Base-by-base conservation (phyloP, 1,140 invertebrate species). In the Matsumurasca onukii region DNA sequence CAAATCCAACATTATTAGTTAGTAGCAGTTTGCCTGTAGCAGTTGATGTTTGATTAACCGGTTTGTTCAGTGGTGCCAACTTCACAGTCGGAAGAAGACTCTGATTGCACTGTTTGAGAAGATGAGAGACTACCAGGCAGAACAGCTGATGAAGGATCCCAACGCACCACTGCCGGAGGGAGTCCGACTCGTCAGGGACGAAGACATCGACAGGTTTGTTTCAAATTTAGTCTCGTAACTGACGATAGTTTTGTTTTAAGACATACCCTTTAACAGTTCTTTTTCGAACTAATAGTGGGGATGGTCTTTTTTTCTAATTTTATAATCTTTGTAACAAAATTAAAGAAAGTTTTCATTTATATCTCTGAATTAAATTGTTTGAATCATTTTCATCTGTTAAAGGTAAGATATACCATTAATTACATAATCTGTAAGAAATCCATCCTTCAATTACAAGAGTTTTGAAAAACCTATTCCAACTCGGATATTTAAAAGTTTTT, bases 61-160 rank as follows among this genome's bases (percentile, higher is more conserved):
- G 63, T 71, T 67, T 77, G n/a, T 74, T 27, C 75, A 91, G 84
- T 99, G 96, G 95, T 98, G 95, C 77, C 94, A 97, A 77, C 78
- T 99, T 31, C 86, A 89, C 71, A 86, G 86, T n/a, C 84, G 97
- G 0, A 98, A 98, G 76, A 86, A 89, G 67, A 95, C 94, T 74
- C 77, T 99, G 0, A 78, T 91, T 2, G 84, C 85, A 52, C 79
- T 99, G 1, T 92, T 98, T 77, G 88, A 94, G 74, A 96, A 95
- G 73, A 98, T 99, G 95, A 87, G 92, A 30, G 88, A 90, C 15
- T 98, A 91, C 79, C 96, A 98, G 77, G 79, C 90, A 63, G 94
- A 97, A 70, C 86, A 90, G 61, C 84, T 98, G 1, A 92, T 92
- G 84, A 86, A 87, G 67, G 88, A 96, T 75, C 86, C 89, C 0